Evolutionary conservation across 2,113 vertebrate genomes (phyloP).

Genomic region (Empidonax alnorum): DNA sequence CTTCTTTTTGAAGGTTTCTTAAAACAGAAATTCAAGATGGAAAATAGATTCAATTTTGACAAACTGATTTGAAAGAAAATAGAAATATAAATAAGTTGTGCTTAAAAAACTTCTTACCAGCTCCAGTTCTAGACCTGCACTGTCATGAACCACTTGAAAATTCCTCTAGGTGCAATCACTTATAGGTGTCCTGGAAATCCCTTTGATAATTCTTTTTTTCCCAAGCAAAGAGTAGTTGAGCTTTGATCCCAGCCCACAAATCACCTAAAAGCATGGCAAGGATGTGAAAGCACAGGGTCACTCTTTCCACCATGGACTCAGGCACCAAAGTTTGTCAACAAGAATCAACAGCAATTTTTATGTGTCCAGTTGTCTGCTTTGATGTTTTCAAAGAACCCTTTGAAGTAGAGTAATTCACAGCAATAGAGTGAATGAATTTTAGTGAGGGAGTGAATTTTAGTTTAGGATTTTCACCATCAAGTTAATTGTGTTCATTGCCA

Average conservation of each 20-base stretch:
- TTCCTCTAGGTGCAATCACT: not conserved
- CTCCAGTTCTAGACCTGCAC: not conserved
- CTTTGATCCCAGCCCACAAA: not conserved
- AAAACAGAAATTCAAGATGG: not conserved
- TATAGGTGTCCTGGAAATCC: not conserved
- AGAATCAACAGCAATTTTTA: not conserved
- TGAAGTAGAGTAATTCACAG: not conserved
- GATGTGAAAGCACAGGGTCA: not conserved
- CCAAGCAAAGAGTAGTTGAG: not conserved
- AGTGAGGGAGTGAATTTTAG: not conserved
- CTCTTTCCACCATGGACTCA: not conserved
- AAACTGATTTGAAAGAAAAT: not conserved
- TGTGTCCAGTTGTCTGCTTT: not conserved
- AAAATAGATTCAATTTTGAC: not conserved
- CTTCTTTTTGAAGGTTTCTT: not conserved
- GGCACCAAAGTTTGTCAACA: not conserved
- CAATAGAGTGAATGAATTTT: not conserved
- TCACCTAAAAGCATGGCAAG: not conserved
- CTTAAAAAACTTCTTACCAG: not conserved
- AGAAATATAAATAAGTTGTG: not conserved
- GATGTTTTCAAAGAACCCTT: not conserved
- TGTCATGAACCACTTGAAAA: not conserved
- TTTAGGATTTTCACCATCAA: not conserved
- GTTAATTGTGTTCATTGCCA: not conserved
- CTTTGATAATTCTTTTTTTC: not conserved